Base-by-base conservation (phyloP, 37 sponge, comb jelly and placozoan genomes). In the Dysidea cf. avara region DNA sequence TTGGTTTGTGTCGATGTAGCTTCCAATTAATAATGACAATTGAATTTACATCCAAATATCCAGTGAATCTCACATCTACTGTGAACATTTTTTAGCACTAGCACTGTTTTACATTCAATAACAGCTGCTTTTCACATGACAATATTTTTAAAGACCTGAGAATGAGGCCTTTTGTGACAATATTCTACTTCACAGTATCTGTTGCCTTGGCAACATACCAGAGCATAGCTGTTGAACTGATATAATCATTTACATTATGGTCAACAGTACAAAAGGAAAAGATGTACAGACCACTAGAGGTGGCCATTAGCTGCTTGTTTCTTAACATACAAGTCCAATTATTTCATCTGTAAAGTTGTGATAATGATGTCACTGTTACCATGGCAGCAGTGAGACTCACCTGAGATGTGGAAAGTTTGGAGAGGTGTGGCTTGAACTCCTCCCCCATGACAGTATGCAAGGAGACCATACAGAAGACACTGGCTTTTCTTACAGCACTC, bases 401-500 rank as follows among this genome's bases (percentile, higher is more conserved):
- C 78, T 91, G 92, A 35, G 92, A 86, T 20, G 85, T 71, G 32
- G 90, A 83, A 25, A 94, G 81, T 38, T 47, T 81, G 0, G 53
- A 31, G 59, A 90, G 84, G 61, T 86, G 72, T 34, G 83, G 66
- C 60, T 53, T 77, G 22, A 90, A 34, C n/a, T 75, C 53, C n/a
- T 86, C 88, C 18, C 84, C 87, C 3, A 94, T 88, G 0, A 84
- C 81, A 46, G 69, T 31, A 53, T 94, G 88, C 7, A 94, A 36
- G 48, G 87, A 81, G 29, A 94, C 95, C 50, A 94, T 50, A 66
- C 95, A 94, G 84, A 94, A 94, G n/a, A 94, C 95, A 64, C 95
- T 87, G 7, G 81, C 87, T 70, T 94, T 94, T 0, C 95, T 53
- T 7, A 94, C 84, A 49, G 71, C 83, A 52, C 95, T 94, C 56